Evolutionary conservation across 2,113 vertebrate genomes (phyloP), one percentile per base, ranked within the genome.

Genomic region (Lagenorhynchus albirostris): DNA sequence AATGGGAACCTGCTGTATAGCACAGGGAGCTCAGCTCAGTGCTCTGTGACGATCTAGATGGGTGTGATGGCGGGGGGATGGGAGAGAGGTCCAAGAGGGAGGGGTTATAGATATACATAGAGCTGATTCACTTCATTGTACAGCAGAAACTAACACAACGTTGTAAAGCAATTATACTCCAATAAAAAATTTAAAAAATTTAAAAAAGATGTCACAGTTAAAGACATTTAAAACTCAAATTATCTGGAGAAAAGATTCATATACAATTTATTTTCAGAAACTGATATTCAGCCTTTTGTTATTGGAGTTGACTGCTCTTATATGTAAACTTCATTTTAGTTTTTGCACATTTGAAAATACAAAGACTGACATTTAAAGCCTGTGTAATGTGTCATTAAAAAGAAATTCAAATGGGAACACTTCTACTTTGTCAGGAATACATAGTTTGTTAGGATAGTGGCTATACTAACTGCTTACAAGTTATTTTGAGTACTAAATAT

Each of bases 221-320:
- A 86, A 98, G 98, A 98, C 97, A 98, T 98, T 98, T 98, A 98
- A 98, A 99, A 98, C 97, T 98, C 98, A 98, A 99, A 98, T 98
- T 98, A 97, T 98, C 97, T 98, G 98, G 97, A 98, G 98, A 99
- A 98, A 77, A 98, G 91, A 98, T 98, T 98, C 95, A 97, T 98
- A 95, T 98, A 98, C 98, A 98, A 98, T 98, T 98, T 98, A 98
- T 98, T 99, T 98, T 98, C 97, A 98, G 98, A 98, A 98, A 98
- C 96, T n/a, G 88, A 89, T 98, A 98, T 98, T 98, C 98, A 98
- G 97, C 96, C 98, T 97, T 98, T 97, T 97, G 97, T 92, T 97
- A 97, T 98, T 85, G 95, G 98, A 97, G 95, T 91, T 98, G 98
- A 98, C 98, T 98, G 98, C 98, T 98, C 96, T 96, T 98, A 98